Conservation (phyloP, 2,888 invertebrate genomes). For the Apodemia mormo region DNA sequence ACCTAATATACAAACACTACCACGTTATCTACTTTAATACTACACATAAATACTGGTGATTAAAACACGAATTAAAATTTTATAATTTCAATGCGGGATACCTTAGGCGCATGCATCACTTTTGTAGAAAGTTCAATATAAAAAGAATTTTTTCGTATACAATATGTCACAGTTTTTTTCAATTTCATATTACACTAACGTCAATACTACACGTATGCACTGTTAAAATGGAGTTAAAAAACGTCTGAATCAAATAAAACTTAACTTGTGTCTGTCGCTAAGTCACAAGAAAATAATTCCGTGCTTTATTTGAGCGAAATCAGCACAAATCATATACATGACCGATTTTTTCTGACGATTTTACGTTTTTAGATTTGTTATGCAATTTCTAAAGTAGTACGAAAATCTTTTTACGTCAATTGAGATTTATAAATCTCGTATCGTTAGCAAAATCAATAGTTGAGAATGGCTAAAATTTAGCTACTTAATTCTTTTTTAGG, state of each 20-base stretch:
- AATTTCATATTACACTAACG: slow-evolving; percentile 64
- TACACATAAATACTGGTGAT: background rate
- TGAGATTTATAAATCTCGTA: background rate
- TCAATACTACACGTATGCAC: slow-evolving; percentile 43
- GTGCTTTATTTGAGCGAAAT: slow-evolving; percentile 53
- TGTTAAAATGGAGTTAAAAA: slow-evolving; percentile 25
- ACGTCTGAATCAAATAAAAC: slow-evolving; percentile 56
- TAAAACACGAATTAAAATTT: background rate
- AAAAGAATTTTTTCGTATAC: slow-evolving; percentile 64
- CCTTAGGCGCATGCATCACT: slow-evolving; percentile 40
- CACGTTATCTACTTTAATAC: background rate
- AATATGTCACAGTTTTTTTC: slow-evolving; percentile 69
- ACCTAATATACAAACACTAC: background rate
- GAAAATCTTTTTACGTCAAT: slow-evolving; percentile 31
- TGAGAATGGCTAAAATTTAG: background rate
- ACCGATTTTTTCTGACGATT: slow-evolving; percentile 62
- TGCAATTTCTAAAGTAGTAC: slow-evolving; percentile 59
- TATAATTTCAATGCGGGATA: slow-evolving; percentile 28
- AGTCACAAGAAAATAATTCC: slow-evolving; percentile 59
- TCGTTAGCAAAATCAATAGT: background rate
- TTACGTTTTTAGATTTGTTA: slow-evolving; percentile 55
- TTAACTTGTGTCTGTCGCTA: slow-evolving; percentile 55
- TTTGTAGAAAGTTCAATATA: slow-evolving; percentile 57
- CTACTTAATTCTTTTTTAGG: too few relatives aligned
- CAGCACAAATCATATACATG: slow-evolving; percentile 63